A percentile compares a stretch with the other conserved stretches of the same genome.
phyloP scores from a whole-genome alignment of 2,888 invertebrate genomes.

The Nephrotoma appendiculata region DNA sequence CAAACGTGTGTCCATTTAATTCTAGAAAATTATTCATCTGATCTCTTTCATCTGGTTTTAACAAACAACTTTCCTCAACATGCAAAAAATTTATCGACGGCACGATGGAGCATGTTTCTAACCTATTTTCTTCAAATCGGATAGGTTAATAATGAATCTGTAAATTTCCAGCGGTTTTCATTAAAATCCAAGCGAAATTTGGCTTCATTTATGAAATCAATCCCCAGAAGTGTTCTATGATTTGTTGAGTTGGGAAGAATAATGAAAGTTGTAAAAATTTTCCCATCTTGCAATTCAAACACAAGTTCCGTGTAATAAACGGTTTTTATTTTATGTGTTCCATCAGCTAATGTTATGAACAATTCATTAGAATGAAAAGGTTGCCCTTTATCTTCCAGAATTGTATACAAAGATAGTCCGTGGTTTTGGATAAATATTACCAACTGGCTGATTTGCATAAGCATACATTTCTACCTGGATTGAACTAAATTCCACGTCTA shows the following conservation, averaged over 20 bases:
- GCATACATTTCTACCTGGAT: no score
- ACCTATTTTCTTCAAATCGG: not conserved
- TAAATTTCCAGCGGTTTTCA: constrained; percentile 14
- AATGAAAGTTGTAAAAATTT: constrained; percentile 14
- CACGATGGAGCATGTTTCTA: not conserved
- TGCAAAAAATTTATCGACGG: not conserved
- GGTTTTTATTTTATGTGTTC: not conserved
- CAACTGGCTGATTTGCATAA: no score
- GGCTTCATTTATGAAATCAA: constrained; percentile 16
- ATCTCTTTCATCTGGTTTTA: not conserved
- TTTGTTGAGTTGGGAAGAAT: constrained; percentile 15
- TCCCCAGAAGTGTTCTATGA: constrained; percentile 11
- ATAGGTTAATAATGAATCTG: constrained; percentile 1
- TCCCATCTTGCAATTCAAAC: constrained; percentile 6
- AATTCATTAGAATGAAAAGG: not conserved
- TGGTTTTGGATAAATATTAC: no score
- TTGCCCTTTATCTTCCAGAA: not conserved
- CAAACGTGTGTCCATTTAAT: not conserved
- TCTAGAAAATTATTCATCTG: not conserved
- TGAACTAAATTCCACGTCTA: no score
- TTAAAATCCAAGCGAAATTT: constrained; percentile 17
- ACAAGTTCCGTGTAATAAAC: constrained; percentile 8
- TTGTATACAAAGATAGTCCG: no score
- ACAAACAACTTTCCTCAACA: not conserved
- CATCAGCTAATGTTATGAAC: constrained; percentile 5